Base-by-base conservation (phyloP, 2,888 invertebrate species). In the Smittia aterrima region DNA sequence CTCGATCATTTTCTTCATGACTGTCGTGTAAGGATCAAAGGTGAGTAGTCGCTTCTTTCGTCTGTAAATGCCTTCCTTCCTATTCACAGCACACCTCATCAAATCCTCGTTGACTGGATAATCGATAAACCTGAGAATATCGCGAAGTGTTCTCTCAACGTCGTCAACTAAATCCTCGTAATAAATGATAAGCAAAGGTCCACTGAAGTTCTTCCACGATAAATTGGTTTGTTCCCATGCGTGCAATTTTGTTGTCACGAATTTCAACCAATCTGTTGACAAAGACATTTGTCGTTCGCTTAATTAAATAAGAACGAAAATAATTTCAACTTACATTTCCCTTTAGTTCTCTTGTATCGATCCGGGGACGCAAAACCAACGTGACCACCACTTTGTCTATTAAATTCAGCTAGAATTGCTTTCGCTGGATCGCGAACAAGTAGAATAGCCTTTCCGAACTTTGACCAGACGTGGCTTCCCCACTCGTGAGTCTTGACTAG, bases 401-500 rank as follows among this genome's bases (percentile, higher is more conserved):
- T 9, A 32, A 92, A 92, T 80, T 92, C 92, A 0, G 92, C 92
- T 82, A 81, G 78, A 72, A 83, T 82, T 4, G 92, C 90, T 79
- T 89, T 87, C 77, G 87, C 87, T 0, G 92, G 92, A 76, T 89
- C 87, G 53, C 92, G 84, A 53, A 92, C 88, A 67, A 92, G 82
- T 27, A 92, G 82, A 71, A 92, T 85, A 0, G 91, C 91, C 74
- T 88, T 88, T 74, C 85, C 82, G 79, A 90, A 92, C 0, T 84
- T 82, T 70, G 84, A 84, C 76, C 87, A 81, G 0, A 89, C 86
- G 47, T 80, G 80, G 7, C 83, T 84, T 3, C 91, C 92, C 82
- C 88, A 89, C 79, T 92, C 92, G 80, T 92, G 92, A 0, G 92
- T 92, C 82, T 92, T 92, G 27, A 92, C 90, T 13, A 91, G 87